Evolutionary conservation across 2,888 invertebrate genomes (phyloP).

Genomic region (Chelonus formosanus): DNA sequence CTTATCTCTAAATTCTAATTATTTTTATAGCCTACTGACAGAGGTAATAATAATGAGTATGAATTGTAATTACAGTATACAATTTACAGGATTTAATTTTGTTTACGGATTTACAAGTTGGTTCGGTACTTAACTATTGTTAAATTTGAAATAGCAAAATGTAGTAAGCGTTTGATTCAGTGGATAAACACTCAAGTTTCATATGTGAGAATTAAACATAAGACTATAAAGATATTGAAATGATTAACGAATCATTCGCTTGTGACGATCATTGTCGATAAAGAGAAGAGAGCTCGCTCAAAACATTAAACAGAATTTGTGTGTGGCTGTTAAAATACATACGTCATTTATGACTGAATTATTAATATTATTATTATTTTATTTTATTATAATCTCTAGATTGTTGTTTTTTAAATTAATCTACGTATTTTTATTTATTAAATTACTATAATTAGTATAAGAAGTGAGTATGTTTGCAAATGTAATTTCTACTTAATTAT

Average conservation of each 20-base stretch:
- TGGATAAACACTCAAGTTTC: too few species aligned
- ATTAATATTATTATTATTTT: constrained; percentile 1
- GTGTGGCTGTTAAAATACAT: too few species aligned
- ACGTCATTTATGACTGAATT: background rate
- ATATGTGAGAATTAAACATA: too few species aligned
- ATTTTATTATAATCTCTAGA: constrained; percentile 22
- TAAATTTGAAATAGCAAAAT: background rate
- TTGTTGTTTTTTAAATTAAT: constrained; percentile 31
- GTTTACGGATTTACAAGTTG: constrained; percentile 15
- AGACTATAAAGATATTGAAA: too few species aligned
- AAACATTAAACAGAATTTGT: too few species aligned
- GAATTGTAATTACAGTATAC: constrained; percentile 61
- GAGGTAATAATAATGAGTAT: constrained; percentile 59
- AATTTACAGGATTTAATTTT: constrained; percentile 54
- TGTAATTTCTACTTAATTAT: constrained; percentile 32
- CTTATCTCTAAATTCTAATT: constrained; percentile 53
- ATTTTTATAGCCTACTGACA: constrained; percentile 58
- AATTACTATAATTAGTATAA: constrained; percentile 30
- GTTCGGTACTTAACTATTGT: background rate
- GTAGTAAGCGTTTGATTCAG: too few species aligned
- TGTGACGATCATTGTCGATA: too few species aligned
- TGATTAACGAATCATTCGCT: too few species aligned
- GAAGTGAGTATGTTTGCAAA: constrained; percentile 36
- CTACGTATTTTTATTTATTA: constrained; percentile 34
- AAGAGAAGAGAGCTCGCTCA: too few species aligned